Base-by-base conservation (phyloP, 2,888 invertebrate genomes). In the Sussaba pulchella region DNA sequence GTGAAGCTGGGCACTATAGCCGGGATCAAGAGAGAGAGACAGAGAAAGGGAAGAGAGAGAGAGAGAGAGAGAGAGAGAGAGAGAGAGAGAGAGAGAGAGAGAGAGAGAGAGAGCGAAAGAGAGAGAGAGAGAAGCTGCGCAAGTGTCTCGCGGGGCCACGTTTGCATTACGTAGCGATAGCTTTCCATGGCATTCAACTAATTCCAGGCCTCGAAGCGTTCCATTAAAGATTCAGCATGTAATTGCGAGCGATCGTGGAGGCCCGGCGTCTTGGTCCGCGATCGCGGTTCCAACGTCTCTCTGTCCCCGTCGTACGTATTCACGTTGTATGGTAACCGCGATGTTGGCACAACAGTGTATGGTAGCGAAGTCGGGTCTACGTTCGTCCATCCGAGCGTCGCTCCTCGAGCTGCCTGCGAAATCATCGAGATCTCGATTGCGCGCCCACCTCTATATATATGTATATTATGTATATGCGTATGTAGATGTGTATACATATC, bases 161-260 rank as follows among this genome's bases (percentile, higher is more conserved):
- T 85, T 87, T 87, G 87, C 88, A 89, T 89, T 88, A 89, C 89
- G 88, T 84, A 88, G 89, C 88, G 88, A 90, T 89, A 88, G 89
- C 87, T 90, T 91, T 91, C 91, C 90, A 88, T 89, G 87, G 89
- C 88, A 90, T 91, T 91, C 91, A 87, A 89, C 91, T 92, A 92
- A 92, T 92, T 92, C 87, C 91, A 92, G 91, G 85, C 90, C 78
- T 91, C 89, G 88, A 91, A 91, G 91, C 91, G 90, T 92, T 89
- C 91, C 91, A 92, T 92, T 92, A 92, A 92, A 92, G 91, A 92
- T 92, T 92, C 92, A 92, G 91, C 91, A 90, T 92, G 91, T 92
- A 92, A 92, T 92, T 92, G 92, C 92, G 90, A 87, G 88, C 87
- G 90, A 91, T 91, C 91, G 89, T 85, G 77, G 81, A 47, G 73